Conservation (phyloP, 2,113 vertebrate species). For the Elephas maximus region DNA sequence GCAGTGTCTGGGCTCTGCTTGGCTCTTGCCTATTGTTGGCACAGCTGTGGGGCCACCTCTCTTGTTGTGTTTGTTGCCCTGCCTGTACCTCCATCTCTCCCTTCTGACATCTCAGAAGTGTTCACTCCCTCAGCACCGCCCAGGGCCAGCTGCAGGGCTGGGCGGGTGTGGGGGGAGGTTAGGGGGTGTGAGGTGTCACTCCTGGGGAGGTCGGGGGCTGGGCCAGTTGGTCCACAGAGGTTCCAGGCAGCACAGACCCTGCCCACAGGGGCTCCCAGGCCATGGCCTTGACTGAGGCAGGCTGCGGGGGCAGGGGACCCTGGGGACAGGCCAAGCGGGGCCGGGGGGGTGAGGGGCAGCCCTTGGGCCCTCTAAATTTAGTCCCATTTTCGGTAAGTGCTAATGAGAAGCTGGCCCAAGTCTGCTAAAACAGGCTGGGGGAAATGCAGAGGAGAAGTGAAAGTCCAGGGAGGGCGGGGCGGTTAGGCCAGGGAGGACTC, state of each 20-base stretch:
- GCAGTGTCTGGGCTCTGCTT: not conserved
- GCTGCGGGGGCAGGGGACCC: conserved; percentile 71
- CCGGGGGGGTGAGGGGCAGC: conserved; percentile 78
- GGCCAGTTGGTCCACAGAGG: conserved; percentile 63
- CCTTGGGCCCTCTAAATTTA: conserved; percentile 85
- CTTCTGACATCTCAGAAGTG: conserved; percentile 64
- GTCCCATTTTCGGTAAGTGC: conserved; percentile 85
- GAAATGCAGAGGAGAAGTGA: conserved; percentile 87
- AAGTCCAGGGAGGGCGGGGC: conserved; percentile 76
- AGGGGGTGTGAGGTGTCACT: conserved; percentile 31
- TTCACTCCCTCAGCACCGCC: conserved; percentile 57
- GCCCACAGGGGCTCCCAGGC: conserved; percentile 71
- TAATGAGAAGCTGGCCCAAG: conserved; percentile 84
- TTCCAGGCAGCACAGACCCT: conserved; percentile 71
- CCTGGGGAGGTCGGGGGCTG: conserved; percentile 1
- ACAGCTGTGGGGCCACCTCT: conserved; percentile 43
- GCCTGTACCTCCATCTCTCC: not conserved
- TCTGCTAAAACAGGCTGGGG: conserved; percentile 86
- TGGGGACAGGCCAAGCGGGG: conserved; percentile 73
- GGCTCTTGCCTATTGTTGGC: not conserved
- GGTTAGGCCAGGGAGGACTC: not conserved
- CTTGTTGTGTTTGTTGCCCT: conserved; percentile 59
- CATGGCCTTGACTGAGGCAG: not conserved
- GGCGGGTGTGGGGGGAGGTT: not conserved
- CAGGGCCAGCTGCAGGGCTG: conserved; percentile 63